Evolutionary conservation across 2,888 invertebrate genomes (phyloP), one percentile per base, ranked within the genome.

Genomic region (Spisula subtruncata): DNA sequence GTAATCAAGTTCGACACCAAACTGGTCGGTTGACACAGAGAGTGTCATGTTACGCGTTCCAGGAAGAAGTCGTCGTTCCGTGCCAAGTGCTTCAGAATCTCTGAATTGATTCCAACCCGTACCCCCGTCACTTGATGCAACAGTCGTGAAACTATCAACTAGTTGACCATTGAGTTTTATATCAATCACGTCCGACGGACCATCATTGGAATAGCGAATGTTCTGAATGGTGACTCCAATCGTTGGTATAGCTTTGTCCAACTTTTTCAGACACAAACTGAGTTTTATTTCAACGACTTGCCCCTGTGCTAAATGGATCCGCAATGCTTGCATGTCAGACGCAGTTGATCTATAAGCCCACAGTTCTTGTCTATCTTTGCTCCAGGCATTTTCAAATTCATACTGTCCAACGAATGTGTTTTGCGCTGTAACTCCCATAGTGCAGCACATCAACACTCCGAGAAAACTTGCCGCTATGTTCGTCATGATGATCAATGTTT

Each of bases 261-360:
- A 48, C 5, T 48, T 48, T 12, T 48, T 48, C 48, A 48, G 48
- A 12, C 48, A 48, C 48, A 48, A 48, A 12, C 12, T 48, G 48
- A 48, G 48, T 48, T 48, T 48, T 48, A 48, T 48, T 48, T 48
- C 48, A 48, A 48, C 48, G 12, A 8, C 48, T 8, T 48, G 48
- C 12, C 48, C 48, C 48, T 48, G 5, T 5, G 48, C 5, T 8
- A 8, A 5, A 48, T 48, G 5, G 48, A 48, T 12, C 5, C 48
- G 48, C 48, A 48, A 12, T 48, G 48, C 48, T 48, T 48, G 48
- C 48, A 5, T 48, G 12, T 12, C 48, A 12, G 48, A 89, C 2
- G 91, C 91, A 41, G 89, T 88, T 1, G 91, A 91, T 54, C 91
- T 32, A 88, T 88, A 90, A 0, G 84, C 83, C 88, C 88, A 90